A percentile compares a stretch with the other conserved stretches of the same genome.
Conservation (phyloP, 2,113 vertebrate genomes). For the Platanista minor region DNA sequence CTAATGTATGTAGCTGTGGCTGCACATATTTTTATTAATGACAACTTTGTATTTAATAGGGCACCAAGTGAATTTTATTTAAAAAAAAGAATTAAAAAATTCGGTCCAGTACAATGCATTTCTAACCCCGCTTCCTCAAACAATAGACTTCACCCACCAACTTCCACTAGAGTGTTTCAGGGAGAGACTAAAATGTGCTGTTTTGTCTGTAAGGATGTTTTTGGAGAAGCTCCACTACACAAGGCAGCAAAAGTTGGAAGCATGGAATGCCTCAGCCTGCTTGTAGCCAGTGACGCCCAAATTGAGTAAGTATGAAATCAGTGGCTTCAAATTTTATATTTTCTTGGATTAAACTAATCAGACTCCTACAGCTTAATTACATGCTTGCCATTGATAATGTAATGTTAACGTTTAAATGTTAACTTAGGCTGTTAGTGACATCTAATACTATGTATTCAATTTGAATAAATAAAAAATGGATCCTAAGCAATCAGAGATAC, state of each 20-base stretch:
- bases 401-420: background rate
- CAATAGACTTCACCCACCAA: background rate
- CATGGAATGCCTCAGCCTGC: conserved; percentile 84
- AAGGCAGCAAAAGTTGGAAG: conserved; percentile 85
- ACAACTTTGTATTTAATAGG: conserved; percentile 2
- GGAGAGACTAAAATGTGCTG: background rate
- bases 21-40: background rate
- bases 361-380: background rate
- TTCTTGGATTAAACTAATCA: background rate
- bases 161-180: background rate
- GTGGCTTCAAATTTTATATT: background rate
- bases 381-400: background rate
- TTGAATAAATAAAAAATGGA: background rate
- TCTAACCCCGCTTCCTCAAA: background rate
- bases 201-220: conserved; percentile 77
- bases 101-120: background rate
- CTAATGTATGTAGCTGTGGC: background rate
- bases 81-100: background rate
- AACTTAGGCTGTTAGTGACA: background rate
- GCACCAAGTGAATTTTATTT: background rate
- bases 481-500: background rate
- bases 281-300: conserved; percentile 81
- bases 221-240: conserved; percentile 84
- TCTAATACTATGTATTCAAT: background rate
- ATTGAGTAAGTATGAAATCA: conserved; percentile 80